Evolutionary conservation across 1,140 invertebrate genomes (phyloP).

Genomic region (Danaus melanippus): DNA sequence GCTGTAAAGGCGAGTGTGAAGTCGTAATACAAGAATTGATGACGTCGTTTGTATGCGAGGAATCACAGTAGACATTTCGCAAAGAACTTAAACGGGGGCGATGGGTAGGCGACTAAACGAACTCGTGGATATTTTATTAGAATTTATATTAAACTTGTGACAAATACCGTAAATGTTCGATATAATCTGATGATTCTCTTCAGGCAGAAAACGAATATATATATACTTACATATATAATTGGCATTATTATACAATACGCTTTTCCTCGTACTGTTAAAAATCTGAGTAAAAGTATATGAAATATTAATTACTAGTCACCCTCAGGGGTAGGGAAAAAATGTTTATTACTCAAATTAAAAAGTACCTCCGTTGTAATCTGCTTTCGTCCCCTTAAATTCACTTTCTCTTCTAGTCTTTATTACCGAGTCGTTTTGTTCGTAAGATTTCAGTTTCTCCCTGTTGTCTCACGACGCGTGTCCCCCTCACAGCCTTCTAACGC

Average conservation of each 20-base stretch:
- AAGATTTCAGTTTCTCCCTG: slow-evolving; percentile 65
- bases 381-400: slow-evolving; percentile 75
- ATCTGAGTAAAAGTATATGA: slow-evolving; percentile 12
- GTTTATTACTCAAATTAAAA: slow-evolving; percentile 63
- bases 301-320: slow-evolving; percentile 25
- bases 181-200: too few relatives aligned
- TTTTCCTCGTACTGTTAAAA: slow-evolving; percentile 1
- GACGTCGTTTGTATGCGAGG: slow-evolving; percentile 72
- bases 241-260: too few relatives aligned
- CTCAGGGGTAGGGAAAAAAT: slow-evolving; percentile 18
- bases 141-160: too few relatives aligned
- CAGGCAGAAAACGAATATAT: too few relatives aligned
- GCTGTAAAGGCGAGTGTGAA: slow-evolving; percentile 38
- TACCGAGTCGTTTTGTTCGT: slow-evolving; percentile 71
- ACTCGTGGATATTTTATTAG: too few relatives aligned
- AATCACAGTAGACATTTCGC: slow-evolving; percentile 71
- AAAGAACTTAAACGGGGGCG: slow-evolving; percentile 41
- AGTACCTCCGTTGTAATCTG: slow-evolving; percentile 71
- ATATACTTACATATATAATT: too few relatives aligned
- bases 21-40: slow-evolving; percentile 58
- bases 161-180: too few relatives aligned
- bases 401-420: slow-evolving; percentile 75
- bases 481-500: slow-evolving; percentile 48
- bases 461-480: slow-evolving; percentile 59
- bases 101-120: slow-evolving; percentile 37